Evolutionary conservation across 2,113 vertebrate species (phyloP), one percentile per base, ranked within the genome.

Genomic region (Myotis brandtii): DNA sequence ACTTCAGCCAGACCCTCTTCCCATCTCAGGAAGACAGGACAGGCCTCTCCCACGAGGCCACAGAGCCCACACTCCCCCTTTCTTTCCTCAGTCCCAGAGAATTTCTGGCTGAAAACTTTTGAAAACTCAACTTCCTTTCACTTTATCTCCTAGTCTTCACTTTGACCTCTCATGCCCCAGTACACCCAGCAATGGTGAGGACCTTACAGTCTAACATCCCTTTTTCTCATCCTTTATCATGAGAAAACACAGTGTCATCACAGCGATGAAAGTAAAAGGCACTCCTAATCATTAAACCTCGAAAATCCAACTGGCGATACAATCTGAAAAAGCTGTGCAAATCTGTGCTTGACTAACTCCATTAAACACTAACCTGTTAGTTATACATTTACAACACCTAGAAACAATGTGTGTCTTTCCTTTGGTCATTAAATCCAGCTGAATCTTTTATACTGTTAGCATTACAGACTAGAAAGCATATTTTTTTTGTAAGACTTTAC

Each of bases 321-420:
- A 2, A 7, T 43, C 94, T 69, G 54, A 59, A 54, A 84, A 94
- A 87, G 62, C 85, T 40, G 66, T 86, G 88, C n/a, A 62, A 91
- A 77, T 52, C 62, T 75, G 34, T 21, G 16, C 54, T 87, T 88
- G 76, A 88, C 56, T 21, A 56, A 59, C 69, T 56, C 67, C 67
- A 90, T 69, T 77, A 95, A 96, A 95, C 69, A 94, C 92, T 95
- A 94, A 92, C 94, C 64, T 46, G 1, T 25, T 17, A 25, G 95
- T 97, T 96, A 96, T 2, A 95, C 81, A 97, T 96, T 96, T 75
- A 96, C 92, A 81, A 52, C 40, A 23, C 77, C 59, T 64, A 75
- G 69, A 93, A 82, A 94, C 48, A 66, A 27, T 6, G 46, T 77
- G 70, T 64, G 89, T 85, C 66, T 73, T 88, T 88, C 80, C 87